phyloP scores from a whole-genome alignment of 1,140 invertebrate species.

The Saccostrea cuccullata region DNA sequence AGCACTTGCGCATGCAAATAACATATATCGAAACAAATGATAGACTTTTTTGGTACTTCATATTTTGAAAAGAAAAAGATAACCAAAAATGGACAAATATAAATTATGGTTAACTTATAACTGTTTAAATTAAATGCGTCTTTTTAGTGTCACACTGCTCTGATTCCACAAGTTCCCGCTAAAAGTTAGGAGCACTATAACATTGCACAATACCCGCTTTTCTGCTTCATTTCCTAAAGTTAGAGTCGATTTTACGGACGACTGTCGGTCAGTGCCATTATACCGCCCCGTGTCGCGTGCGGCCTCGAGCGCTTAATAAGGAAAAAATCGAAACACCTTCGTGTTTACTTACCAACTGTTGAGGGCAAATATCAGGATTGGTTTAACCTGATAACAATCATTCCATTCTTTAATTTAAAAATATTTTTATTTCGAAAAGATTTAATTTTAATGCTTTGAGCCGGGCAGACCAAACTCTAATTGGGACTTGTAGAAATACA shows the following conservation, averaged over 20 bases:
- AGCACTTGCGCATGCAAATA: no score
- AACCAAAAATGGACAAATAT: no score
- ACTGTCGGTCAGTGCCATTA: background rate
- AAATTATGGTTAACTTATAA: background rate
- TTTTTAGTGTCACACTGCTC: background rate
- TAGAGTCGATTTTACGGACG: slow-evolving; percentile 16
- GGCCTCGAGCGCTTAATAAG: background rate
- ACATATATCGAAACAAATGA: no score
- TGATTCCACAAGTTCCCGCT: slow-evolving; percentile 11
- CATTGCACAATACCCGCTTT: slow-evolving; percentile 31
- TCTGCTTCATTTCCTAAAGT: background rate
- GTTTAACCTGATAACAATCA: slow-evolving; percentile 26
- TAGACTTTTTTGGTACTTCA: no score
- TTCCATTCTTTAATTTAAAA: background rate
- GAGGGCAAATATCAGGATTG: slow-evolving; percentile 1
- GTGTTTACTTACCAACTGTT: slow-evolving; percentile 8
- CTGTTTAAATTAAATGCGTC: background rate
- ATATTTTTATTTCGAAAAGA: slow-evolving; percentile 14
- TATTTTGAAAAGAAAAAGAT: no score
- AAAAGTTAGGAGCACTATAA: background rate
- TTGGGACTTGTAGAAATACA: no score
- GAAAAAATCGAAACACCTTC: background rate
- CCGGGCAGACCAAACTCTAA: no score
- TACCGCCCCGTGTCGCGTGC: slow-evolving; percentile 16
- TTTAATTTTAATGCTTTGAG: background rate